Conservation (phyloP, 2,888 invertebrate species). For the Phyto melanocephala region DNA sequence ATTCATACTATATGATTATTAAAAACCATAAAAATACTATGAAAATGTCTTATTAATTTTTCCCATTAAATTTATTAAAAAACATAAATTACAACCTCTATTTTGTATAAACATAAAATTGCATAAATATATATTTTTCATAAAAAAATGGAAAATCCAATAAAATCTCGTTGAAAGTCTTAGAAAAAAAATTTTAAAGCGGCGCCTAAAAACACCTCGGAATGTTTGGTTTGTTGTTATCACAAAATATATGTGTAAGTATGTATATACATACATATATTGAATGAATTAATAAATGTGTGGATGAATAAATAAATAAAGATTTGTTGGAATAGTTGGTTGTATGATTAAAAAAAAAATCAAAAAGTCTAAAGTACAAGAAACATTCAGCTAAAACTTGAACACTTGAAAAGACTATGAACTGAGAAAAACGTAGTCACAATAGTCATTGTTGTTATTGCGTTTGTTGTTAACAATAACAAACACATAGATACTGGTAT, state of each 20-base stretch:
- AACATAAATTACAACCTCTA: slow-evolving; percentile 39
- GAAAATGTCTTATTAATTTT: not conserved
- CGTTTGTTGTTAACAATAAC: slow-evolving; percentile 8
- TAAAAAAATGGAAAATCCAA: not conserved
- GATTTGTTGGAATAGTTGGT: not conserved
- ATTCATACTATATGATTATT: slow-evolving; percentile 3
- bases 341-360: not conserved
- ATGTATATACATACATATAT: not conserved
- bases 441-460: not conserved
- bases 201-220: slow-evolving; percentile 56
- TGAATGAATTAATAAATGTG: slow-evolving; percentile 29
- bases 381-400: not conserved
- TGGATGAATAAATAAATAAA: slow-evolving; percentile 28
- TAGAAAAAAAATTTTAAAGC: slow-evolving; percentile 19
- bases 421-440: not conserved
- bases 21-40: slow-evolving; percentile 10
- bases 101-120: slow-evolving; percentile 33
- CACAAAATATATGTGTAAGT: too few species aligned
- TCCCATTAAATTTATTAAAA: not conserved
- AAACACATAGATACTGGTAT: not conserved
- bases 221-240: slow-evolving; percentile 26
- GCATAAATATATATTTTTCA: slow-evolving; percentile 27
- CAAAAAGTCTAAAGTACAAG: slow-evolving; percentile 33
- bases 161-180: not conserved
- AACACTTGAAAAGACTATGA: slow-evolving; percentile 3